These are phyloP conservation scores for Buphagus erythrorhynchus DNA, from an alignment of 2,797 vertebrate species.

Conservation along the genomic window DNA sequence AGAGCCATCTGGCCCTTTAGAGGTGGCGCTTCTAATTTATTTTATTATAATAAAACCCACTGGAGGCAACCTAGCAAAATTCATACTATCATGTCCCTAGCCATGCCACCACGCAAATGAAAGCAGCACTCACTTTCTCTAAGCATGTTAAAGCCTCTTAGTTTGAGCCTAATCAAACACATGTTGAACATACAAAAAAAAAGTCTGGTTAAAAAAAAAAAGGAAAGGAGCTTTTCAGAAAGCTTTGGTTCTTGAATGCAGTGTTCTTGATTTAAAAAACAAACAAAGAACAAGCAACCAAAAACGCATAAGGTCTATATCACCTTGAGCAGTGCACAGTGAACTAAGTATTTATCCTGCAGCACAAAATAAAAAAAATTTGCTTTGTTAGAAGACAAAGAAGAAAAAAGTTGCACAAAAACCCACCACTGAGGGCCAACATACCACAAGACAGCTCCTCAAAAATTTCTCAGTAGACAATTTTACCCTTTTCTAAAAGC, in stretches of 20 bases:
- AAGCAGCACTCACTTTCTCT: background rate
- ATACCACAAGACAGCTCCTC: background rate
- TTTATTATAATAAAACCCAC: background rate
- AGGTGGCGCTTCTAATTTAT: constrained; percentile 14
- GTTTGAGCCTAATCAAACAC: background rate
- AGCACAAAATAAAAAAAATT: background rate
- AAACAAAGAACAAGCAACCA: background rate
- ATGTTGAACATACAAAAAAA: background rate
- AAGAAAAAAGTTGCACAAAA: background rate
- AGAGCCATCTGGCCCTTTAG: constrained; percentile 16
- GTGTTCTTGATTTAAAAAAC: background rate
- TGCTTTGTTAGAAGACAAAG: background rate
- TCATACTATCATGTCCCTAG: background rate
- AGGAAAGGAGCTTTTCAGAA: background rate
- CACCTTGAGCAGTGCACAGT: background rate
- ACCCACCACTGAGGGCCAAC: background rate
- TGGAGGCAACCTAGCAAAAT: background rate
- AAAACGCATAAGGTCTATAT: fast-evolving
- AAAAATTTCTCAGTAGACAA: background rate
- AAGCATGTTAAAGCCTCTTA: background rate
- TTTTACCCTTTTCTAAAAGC: background rate
- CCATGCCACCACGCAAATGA: background rate
- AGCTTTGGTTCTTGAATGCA: background rate
- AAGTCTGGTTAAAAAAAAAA: background rate
- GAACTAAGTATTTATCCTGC: background rate